A percentile compares a stretch with the other conserved stretches of the same genome.
Conservation (phyloP, 1,140 invertebrate species). For the Ostrea edulis region DNA sequence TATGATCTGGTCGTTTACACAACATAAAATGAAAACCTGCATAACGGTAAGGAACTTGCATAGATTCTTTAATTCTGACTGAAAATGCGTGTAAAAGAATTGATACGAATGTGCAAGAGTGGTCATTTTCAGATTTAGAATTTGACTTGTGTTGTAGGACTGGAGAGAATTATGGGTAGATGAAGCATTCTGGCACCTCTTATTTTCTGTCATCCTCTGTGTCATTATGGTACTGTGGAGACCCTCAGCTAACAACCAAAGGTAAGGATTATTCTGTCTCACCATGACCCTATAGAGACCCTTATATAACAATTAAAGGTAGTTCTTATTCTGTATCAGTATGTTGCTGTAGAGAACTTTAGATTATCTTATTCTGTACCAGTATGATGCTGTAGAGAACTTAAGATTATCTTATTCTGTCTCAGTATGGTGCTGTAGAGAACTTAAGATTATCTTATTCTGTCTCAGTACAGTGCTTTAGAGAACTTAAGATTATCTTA, state of each 20-base stretch:
- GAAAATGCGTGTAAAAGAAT: neutral
- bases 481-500: too few species aligned
- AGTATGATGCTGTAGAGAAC: too few species aligned
- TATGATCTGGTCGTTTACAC: constrained; percentile 94
- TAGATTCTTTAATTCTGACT: neutral
- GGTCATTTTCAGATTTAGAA: neutral
- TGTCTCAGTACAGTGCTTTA: too few species aligned
- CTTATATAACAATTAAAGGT: too few species aligned
- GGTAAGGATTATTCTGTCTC: constrained; percentile 74
- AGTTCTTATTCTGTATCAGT: too few species aligned
- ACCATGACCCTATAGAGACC: too few species aligned
- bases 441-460: too few species aligned
- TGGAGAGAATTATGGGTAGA: constrained; percentile 93
- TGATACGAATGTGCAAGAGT: neutral
- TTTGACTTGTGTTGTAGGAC: constrained; percentile 81
- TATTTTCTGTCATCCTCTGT: constrained; percentile 92
- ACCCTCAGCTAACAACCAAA: constrained; percentile 96
- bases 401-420: too few species aligned
- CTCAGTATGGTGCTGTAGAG: too few species aligned
- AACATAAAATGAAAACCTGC: constrained; percentile 86
- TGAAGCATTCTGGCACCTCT: constrained; percentile 95
- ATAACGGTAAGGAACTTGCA: constrained; percentile 82
- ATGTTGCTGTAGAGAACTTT: too few species aligned
- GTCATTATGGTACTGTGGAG: constrained; percentile 97
- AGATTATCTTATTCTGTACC: too few species aligned